Evolutionary conservation across 2,888 invertebrate genomes (phyloP).

Genomic region (Dynastes grantii): DNA sequence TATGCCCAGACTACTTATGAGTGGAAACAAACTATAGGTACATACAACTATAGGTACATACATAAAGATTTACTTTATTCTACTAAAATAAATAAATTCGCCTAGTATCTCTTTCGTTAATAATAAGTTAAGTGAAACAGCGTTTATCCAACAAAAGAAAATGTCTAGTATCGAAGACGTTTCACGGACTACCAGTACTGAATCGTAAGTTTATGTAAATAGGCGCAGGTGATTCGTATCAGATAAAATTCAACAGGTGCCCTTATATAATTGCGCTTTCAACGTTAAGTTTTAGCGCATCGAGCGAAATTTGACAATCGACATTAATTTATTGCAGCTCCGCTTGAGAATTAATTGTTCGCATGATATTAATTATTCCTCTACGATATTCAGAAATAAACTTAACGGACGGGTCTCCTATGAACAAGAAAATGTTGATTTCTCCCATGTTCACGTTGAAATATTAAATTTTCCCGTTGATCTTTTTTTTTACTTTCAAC

Average conservation of each 20-base stretch:
- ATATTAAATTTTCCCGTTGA: conserved; percentile 34
- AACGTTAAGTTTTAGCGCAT: conserved; percentile 39
- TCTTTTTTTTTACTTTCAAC: background rate
- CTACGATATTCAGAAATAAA: conserved; percentile 17
- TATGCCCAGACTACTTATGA: too few species aligned
- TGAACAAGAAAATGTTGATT: conserved; percentile 12
- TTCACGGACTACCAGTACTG: background rate
- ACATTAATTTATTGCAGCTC: conserved; percentile 42
- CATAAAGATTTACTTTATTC: background rate
- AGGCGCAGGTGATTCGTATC: conserved; percentile 54
- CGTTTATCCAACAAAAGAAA: conserved; percentile 6
- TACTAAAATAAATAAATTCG: background rate
- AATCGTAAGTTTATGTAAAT: conserved; percentile 51
- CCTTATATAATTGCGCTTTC: conserved; percentile 51
- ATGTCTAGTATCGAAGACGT: conserved; percentile 28
- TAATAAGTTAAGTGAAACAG: too few species aligned
- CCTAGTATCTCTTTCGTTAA: too few species aligned
- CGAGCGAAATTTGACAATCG: conserved; percentile 42
- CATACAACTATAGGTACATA: background rate
- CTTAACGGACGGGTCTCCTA: background rate
- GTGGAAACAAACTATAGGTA: too few species aligned
- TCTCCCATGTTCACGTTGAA: background rate
- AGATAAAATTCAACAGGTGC: conserved; percentile 57
- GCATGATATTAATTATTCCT: conserved; percentile 28
- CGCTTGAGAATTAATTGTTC: conserved; percentile 33